Evolutionary conservation across 2,113 vertebrate genomes (phyloP).

Genomic region (Podarcis muralis): DNA sequence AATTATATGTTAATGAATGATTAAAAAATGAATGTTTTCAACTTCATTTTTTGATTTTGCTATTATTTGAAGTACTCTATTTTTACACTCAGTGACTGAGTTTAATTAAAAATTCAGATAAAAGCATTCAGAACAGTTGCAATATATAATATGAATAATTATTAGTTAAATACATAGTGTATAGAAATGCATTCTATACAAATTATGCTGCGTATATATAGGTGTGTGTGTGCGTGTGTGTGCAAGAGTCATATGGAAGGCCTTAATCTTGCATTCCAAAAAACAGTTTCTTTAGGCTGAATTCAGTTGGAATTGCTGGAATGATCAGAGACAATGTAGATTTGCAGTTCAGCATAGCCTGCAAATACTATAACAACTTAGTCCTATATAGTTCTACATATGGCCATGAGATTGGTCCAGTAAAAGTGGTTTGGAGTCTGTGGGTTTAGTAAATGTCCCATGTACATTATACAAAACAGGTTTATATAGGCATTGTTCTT

Average conservation of each 20-base stretch:
- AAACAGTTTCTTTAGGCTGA: background rate
- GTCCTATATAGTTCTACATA: background rate
- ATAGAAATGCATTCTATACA: constrained; percentile 59
- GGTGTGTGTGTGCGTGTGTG: background rate
- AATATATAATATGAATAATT: constrained; percentile 11
- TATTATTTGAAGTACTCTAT: background rate
- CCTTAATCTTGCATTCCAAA: background rate
- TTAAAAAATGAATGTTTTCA: background rate
- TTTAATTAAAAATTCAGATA: constrained; percentile 30
- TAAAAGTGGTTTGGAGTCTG: constrained; percentile 3
- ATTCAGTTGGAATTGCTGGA: background rate
- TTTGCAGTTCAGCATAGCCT: background rate
- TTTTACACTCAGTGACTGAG: constrained; percentile 26
- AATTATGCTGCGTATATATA: background rate
- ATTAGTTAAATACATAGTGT: constrained; percentile 12
- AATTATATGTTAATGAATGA: constrained; percentile 25
- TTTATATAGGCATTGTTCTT: constrained; percentile 17
- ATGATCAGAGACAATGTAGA: background rate
- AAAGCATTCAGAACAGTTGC: constrained; percentile 40
- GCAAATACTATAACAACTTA: background rate
- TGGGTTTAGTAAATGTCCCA: background rate
- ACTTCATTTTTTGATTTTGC: constrained; percentile 26
- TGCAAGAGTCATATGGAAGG: background rate
- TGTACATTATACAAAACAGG: background rate
- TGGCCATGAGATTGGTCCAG: background rate